Conservation (phyloP, 2,888 invertebrate genomes). For the Sturmia bella region DNA sequence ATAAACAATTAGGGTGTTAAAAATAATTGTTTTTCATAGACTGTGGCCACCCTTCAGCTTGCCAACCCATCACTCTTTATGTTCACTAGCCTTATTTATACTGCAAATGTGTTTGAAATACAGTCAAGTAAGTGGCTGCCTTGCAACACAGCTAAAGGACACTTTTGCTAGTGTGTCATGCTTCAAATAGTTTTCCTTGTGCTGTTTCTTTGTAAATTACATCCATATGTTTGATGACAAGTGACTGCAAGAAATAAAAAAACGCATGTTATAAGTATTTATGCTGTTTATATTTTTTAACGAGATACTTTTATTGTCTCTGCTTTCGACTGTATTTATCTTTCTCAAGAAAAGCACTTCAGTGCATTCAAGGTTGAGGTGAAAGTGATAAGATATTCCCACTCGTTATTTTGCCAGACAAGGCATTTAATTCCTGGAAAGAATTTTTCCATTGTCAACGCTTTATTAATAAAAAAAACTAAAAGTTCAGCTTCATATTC, state of each 20-base stretch:
- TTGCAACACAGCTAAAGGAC: too few species aligned
- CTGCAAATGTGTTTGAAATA: too few species aligned
- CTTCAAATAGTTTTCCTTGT: neutral
- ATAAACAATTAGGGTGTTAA: too few species aligned
- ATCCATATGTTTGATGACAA: conserved; percentile 1
- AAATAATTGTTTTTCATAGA: too few species aligned
- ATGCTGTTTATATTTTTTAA: conserved; percentile 10
- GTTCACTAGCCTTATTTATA: too few species aligned
- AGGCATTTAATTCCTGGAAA: conserved; percentile 3
- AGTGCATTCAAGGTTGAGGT: conserved; percentile 34
- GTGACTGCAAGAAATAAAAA: neutral
- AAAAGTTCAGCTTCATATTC: too few species aligned
- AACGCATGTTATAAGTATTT: conserved; percentile 1
- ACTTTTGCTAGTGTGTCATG: too few species aligned
- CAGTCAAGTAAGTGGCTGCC: too few species aligned
- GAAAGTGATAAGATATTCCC: neutral
- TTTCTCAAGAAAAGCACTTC: neutral
- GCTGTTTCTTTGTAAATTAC: neutral
- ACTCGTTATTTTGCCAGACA: neutral
- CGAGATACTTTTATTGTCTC: neutral
- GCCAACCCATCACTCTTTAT: too few species aligned
- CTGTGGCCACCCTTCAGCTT: too few species aligned
- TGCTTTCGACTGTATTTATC: neutral
- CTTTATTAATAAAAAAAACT: too few species aligned
- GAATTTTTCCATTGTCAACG: neutral